These are phyloP conservation scores for Poecilia gillii DNA, from an alignment of 2,797 vertebrate genomes.

Conservation along the genomic window DNA sequence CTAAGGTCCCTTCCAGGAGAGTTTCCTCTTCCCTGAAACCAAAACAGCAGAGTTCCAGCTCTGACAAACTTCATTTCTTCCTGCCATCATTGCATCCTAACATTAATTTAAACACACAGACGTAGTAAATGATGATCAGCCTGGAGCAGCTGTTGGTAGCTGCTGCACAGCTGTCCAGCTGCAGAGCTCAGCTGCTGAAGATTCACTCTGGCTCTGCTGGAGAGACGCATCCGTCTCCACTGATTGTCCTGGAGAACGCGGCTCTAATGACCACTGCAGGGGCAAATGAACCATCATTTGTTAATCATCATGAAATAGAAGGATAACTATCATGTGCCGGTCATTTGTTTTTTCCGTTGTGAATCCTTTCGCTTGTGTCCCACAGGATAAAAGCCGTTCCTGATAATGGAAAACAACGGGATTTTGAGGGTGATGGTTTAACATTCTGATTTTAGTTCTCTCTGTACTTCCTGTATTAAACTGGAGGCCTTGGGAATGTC, in stretches of 20 bases:
- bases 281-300: conserved; percentile 34
- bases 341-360: not conserved
- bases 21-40: not conserved
- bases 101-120: not conserved
- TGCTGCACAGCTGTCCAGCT: conserved; percentile 22
- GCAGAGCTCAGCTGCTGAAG: conserved; percentile 26
- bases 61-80: not conserved
- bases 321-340: conserved; percentile 11
- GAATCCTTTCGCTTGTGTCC: conserved; percentile 5
- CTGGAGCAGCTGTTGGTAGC: conserved; percentile 32
- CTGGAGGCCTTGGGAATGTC: not conserved
- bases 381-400: not conserved
- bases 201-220: conserved; percentile 13
- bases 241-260: conserved; percentile 26
- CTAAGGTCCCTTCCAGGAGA: not conserved
- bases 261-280: conserved; percentile 29
- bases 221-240: conserved; percentile 23
- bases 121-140: conserved; percentile 14
- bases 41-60: not conserved
- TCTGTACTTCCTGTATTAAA: not conserved
- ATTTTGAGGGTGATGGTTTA: not conserved
- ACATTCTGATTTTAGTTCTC: not conserved
- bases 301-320: conserved; percentile 12
- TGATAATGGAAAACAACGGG: not conserved
- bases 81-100: not conserved